These are phyloP conservation scores for Neodiprion fabricii DNA, from an alignment of 1,140 invertebrate genomes.

Conservation along the genomic window DNA sequence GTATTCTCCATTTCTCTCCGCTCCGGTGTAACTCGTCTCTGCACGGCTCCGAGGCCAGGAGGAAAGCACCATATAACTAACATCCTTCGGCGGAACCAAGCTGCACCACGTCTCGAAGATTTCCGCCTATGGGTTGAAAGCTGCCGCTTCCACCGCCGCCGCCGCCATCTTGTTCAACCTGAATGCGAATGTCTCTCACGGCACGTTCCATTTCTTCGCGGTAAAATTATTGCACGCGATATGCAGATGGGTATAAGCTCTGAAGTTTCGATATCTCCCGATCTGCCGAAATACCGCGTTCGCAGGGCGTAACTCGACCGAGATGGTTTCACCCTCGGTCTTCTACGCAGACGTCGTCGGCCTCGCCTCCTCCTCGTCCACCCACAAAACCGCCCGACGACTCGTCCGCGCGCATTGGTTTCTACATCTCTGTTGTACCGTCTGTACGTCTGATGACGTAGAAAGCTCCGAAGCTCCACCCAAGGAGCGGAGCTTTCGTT, in stretches of 20 bases:
- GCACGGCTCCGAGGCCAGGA: conserved; percentile 20
- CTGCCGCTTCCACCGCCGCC: conserved; percentile 15
- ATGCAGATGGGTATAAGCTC: neutral
- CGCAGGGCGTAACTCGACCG: neutral
- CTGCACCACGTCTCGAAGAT: conserved; percentile 17
- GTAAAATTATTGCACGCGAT: neutral
- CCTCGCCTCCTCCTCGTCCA: conserved; percentile 17
- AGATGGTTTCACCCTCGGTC: conserved; percentile 19
- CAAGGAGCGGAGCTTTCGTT: conserved; percentile 33
- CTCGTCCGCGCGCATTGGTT: conserved; percentile 51
- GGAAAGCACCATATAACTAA: conserved; percentile 33
- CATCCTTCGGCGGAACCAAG: conserved; percentile 23
- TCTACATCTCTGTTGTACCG: conserved; percentile 52
- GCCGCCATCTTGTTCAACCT: conserved; percentile 29
- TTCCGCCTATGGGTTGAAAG: neutral
- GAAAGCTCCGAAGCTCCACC: conserved; percentile 51
- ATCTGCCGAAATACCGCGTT: neutral
- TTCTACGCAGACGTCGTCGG: conserved; percentile 36
- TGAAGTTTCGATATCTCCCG: neutral
- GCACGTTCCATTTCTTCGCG: neutral
- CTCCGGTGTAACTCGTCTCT: conserved; percentile 18
- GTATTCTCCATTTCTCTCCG: conserved; percentile 12
- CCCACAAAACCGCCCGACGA: conserved; percentile 8
- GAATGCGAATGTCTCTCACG: neutral
- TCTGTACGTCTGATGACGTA: conserved; percentile 57